Evolutionary conservation across 2,113 vertebrate genomes (phyloP), one percentile per base, ranked within the genome.

Genomic region (Maccullochella peelii): DNA sequence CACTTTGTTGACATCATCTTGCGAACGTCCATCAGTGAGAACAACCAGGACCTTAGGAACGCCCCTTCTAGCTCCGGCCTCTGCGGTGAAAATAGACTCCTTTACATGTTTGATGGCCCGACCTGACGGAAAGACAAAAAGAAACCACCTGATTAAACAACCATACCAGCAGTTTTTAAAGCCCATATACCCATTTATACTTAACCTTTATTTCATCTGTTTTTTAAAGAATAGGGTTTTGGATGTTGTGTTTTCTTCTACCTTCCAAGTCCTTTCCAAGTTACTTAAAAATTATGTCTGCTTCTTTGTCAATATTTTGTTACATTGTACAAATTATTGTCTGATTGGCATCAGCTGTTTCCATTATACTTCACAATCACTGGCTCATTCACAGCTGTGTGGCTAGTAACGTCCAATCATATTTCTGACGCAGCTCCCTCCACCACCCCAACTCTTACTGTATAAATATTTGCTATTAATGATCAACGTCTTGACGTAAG

Each of bases 21-120:
- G 98, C 3, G 98, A 99, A 38, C 98, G 95, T 0, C 98, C 98
- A 61, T 99, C 98, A 21, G 98, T 99, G 85, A 99, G 97, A 70
- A 99, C 98, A 77, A 99, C 98, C 74, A 99, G 92, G 76, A 99
- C 97, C 82, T 95, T 98, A 0, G 98, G 98, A 58, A 98, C 94
- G 12, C 97, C 98, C 27, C 95, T 95, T 82, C 98, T 96, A 57
- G 95, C 95, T 18, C 98, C 98, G 0, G 95, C 95, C 2, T 96
- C 96, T 8, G 86, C 49, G 2, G 95, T 97, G 82, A 99, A 99
- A 90, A 99, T 95, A 20, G 88, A 82, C 63, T 99, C 98, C 83
- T 95, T 96, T 20, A 98, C 98, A 36, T 99, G 96, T 84, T 97
- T 98, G 84, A 99, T 98, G 80, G 98, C 98, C 89, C 95, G 97